Evolutionary conservation across 2,888 invertebrate genomes (phyloP), one percentile per base, ranked within the genome.

Genomic region (Drosophila stalkeri): DNA sequence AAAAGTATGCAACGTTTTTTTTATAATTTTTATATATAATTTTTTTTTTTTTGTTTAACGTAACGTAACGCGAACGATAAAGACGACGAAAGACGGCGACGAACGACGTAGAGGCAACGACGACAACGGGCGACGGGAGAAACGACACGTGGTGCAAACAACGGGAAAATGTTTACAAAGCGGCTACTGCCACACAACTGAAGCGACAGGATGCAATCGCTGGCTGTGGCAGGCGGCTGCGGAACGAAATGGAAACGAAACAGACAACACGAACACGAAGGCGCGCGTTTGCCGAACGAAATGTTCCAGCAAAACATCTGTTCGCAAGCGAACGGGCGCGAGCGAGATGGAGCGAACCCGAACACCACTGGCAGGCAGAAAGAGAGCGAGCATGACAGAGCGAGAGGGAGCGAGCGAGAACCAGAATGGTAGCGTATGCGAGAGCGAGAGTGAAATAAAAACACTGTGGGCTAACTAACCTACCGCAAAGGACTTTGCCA

Each of bases 101-200:
- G 65, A 77, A 85, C 77, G 75, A 75, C 79, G 77, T 77, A 68
- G 71, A 71, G 70, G 62, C 71, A 75, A 78, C 68, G 71, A 76
- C 69, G 68, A 76, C 69, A 68, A 75, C 68, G 73, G 83, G 65
- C 79, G 84, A 73, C 80, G 74, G 69, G 61, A 70, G 74, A 72
- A 89, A 89, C 87, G 89, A 81, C 82, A 75, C 89, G 89, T 69
- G 63, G 49, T 76, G 69, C 81, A 83, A 80, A 78, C 84, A 81
- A 86, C 87, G 87, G 69, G 69, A 84, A 75, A 86, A 81, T 89
- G 86, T 86, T 86, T 86, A 89, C 89, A 89, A 86, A 86, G 86
- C 89, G 86, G 86, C 86, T 89, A 80, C 80, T 89, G 86, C 86
- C 89, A 86, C 86, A 84, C 89, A 86, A 86, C 86, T 86, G 89